Percentiles rank a stretch among this genome's conserved stretches.
Conservation (phyloP, 2,888 invertebrate species). For the Tethea ocularis region DNA sequence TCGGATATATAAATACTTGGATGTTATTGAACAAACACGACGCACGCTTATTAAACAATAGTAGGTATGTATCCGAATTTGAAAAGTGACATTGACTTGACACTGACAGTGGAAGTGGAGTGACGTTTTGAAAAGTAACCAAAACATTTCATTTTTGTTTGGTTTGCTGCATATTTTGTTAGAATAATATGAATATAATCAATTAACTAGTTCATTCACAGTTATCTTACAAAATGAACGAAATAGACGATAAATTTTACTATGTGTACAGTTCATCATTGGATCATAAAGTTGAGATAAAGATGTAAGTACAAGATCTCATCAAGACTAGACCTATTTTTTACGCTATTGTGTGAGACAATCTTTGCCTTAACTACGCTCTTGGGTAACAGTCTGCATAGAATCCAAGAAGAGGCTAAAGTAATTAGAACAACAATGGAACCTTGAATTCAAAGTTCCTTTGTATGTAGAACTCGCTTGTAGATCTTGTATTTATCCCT, state of each 20-base stretch:
- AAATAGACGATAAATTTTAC: conserved; percentile 91
- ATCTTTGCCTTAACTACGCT: not conserved
- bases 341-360: not conserved
- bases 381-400: not conserved
- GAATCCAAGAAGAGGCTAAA: too few species aligned
- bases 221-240: conserved; percentile 82
- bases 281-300: conserved; percentile 93
- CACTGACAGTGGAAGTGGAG: too few species aligned
- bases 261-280: conserved; percentile 97
- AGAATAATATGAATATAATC: not conserved
- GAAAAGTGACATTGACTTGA: too few species aligned
- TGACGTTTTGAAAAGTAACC: too few species aligned
- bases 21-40: too few species aligned
- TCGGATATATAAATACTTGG: too few species aligned
- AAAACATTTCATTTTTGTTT: not conserved
- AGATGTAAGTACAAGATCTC: conserved; percentile 88
- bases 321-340: not conserved
- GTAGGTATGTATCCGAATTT: too few species aligned
- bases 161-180: not conserved
- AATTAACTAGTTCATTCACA: not conserved
- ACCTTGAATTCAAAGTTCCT: not conserved
- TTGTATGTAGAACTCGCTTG: too few species aligned
- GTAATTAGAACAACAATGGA: too few species aligned
- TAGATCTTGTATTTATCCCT: too few species aligned
- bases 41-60: too few species aligned